Conservation (phyloP, 2,888 invertebrate species). For the Leptopilina drosophilae region DNA sequence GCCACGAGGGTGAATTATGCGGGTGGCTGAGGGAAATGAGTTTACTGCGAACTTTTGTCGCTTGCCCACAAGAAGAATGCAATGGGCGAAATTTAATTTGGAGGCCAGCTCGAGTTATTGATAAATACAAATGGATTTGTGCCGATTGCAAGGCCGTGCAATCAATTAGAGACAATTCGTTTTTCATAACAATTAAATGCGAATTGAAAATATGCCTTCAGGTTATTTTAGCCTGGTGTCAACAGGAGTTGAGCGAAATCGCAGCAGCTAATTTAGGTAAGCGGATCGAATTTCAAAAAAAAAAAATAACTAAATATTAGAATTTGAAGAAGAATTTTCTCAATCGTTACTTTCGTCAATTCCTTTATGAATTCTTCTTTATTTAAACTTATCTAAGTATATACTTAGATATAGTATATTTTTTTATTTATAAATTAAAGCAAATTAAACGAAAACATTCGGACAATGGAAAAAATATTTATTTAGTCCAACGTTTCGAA, state of each 20-base stretch:
- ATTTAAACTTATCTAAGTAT: too few species aligned
- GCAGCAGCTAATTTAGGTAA: slow-evolving; percentile 80
- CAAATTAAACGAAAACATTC: too few species aligned
- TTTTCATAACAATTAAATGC: slow-evolving; percentile 82
- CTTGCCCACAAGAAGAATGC: slow-evolving; percentile 75
- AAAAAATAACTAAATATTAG: slow-evolving; percentile 3
- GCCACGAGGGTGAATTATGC: slow-evolving; percentile 79
- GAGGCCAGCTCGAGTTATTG: slow-evolving; percentile 78
- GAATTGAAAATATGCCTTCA: slow-evolving; percentile 81
- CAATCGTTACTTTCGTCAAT: too few species aligned
- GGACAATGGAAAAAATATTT: too few species aligned
- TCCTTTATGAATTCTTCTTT: too few species aligned
- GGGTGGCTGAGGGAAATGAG: slow-evolving; percentile 79
- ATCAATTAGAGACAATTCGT: slow-evolving; percentile 79
- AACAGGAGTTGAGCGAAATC: slow-evolving; percentile 79
- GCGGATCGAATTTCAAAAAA: too few species aligned
- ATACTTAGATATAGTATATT: too few species aligned
- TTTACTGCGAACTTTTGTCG: slow-evolving; percentile 75
- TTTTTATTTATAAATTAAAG: too few species aligned
- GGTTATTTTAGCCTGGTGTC: slow-evolving; percentile 83
- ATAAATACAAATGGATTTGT: slow-evolving; percentile 79
- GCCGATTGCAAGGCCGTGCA: slow-evolving; percentile 76
- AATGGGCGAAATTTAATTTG: slow-evolving; percentile 76
- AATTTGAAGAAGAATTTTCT: not conserved
- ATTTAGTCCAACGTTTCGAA: too few species aligned